Conservation (phyloP, 2,888 invertebrate species). For the Lissocephala sabroskyi region DNA sequence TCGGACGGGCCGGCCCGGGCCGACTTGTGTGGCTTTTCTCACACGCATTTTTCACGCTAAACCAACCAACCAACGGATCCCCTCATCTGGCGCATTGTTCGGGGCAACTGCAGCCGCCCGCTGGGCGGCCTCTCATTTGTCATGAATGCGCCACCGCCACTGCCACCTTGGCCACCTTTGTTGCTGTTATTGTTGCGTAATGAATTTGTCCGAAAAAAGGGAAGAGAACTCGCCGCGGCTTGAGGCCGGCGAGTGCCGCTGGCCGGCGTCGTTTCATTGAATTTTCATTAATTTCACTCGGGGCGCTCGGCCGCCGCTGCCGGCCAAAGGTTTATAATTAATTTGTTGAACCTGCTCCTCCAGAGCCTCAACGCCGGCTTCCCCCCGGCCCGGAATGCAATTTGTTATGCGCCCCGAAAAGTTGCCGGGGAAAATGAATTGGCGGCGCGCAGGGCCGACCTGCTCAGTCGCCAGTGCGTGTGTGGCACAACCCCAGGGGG, state of each 20-base stretch:
- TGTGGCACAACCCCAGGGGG: no score
- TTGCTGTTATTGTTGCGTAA: conserved; percentile 35
- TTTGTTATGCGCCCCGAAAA: no score
- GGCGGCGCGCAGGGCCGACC: no score
- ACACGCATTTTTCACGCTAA: conserved; percentile 55
- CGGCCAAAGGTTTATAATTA: conserved; percentile 39
- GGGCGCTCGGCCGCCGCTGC: not conserved
- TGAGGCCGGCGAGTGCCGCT: conserved; percentile 39
- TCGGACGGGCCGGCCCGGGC: conserved; percentile 13
- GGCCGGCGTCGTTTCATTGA: conserved; percentile 31
- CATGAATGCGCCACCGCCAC: conserved; percentile 21
- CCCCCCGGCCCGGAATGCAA: no score
- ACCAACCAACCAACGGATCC: no score
- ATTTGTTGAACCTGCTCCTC: conserved; percentile 47
- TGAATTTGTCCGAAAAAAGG: conserved; percentile 48
- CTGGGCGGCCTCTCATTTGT: conserved; percentile 51
- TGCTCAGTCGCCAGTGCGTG: no score
- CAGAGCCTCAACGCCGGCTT: no score
- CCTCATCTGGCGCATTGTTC: no score
- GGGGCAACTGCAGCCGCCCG: no score
- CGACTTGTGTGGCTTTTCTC: conserved; percentile 60
- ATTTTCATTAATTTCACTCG: conserved; percentile 23
- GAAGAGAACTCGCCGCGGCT: conserved; percentile 22
- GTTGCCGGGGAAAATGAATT: no score
- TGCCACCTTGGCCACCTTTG: not conserved